These are phyloP conservation scores for Drosophila basisetae DNA, from an alignment of 2,888 invertebrate species.

Conservation along the genomic window DNA sequence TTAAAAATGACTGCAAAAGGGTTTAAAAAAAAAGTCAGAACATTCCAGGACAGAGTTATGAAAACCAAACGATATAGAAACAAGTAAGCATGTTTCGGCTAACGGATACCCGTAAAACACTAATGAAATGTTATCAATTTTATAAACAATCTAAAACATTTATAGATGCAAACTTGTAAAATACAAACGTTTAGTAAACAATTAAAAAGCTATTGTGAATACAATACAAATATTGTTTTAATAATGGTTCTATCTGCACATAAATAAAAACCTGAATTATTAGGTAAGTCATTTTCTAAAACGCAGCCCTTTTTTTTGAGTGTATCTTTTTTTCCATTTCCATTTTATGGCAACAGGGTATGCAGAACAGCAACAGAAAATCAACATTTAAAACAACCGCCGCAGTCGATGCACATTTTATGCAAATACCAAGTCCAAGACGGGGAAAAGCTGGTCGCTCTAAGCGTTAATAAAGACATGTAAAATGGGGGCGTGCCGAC, in stretches of 20 bases:
- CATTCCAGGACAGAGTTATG: slow-evolving; percentile 2
- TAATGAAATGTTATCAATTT: background rate
- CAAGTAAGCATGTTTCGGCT: slow-evolving; percentile 9
- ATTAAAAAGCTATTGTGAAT: background rate
- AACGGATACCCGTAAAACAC: background rate
- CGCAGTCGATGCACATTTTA: slow-evolving; percentile 60
- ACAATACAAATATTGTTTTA: too few species aligned
- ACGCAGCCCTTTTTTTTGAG: rapidly evolving
- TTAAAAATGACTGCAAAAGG: slow-evolving; percentile 40
- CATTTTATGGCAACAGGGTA: slow-evolving; percentile 1
- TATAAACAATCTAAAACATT: background rate
- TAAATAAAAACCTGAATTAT: background rate
- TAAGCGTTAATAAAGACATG: slow-evolving; percentile 64
- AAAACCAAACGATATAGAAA: slow-evolving; percentile 42
- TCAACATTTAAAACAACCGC: slow-evolving; percentile 8
- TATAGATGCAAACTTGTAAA: background rate
- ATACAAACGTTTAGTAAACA: background rate
- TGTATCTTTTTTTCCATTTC: background rate
- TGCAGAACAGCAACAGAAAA: background rate
- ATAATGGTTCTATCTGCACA: background rate
- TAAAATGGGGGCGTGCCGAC: slow-evolving; percentile 30
- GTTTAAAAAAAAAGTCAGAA: slow-evolving; percentile 5
- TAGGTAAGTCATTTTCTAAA: background rate
- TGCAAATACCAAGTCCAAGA: slow-evolving; percentile 56
- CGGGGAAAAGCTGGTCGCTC: slow-evolving; percentile 38